A percentile compares a stretch with the other conserved stretches of the same genome.
These are phyloP conservation scores for Mustelus asterias DNA, from an alignment of 2,113 vertebrate species.

Conservation along the genomic window DNA sequence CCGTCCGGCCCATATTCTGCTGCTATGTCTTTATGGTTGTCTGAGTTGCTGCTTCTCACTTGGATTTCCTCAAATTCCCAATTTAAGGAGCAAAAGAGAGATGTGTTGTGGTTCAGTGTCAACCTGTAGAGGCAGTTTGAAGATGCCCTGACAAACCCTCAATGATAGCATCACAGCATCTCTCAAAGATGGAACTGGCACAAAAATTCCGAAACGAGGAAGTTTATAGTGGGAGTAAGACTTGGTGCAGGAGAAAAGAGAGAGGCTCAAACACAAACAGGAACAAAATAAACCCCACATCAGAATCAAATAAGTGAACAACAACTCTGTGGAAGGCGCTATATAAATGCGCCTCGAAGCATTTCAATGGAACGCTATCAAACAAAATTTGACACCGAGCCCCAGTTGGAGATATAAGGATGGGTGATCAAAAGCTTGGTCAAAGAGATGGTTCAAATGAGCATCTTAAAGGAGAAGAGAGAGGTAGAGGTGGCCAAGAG, in stretches of 20 bases:
- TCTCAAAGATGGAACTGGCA: background rate
- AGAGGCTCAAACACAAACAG: background rate
- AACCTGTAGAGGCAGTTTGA: background rate
- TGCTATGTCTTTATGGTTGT: background rate
- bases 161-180: background rate
- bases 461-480: background rate
- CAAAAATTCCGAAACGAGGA: background rate
- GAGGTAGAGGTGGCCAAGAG: too few relatives aligned
- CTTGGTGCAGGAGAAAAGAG: background rate
- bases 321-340: background rate
- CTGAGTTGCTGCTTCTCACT: background rate
- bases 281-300: background rate
- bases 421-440: background rate
- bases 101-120: background rate
- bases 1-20: too few relatives aligned
- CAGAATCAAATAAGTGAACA: background rate
- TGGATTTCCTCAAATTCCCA: background rate
- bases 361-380: background rate
- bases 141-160: background rate
- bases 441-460: too few relatives aligned
- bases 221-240: background rate
- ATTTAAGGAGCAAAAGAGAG: background rate
- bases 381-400: background rate
- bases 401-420: background rate
- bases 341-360: background rate